phyloP scores from a whole-genome alignment of 2,888 invertebrate species.

The Eupithecia dodoneata region DNA sequence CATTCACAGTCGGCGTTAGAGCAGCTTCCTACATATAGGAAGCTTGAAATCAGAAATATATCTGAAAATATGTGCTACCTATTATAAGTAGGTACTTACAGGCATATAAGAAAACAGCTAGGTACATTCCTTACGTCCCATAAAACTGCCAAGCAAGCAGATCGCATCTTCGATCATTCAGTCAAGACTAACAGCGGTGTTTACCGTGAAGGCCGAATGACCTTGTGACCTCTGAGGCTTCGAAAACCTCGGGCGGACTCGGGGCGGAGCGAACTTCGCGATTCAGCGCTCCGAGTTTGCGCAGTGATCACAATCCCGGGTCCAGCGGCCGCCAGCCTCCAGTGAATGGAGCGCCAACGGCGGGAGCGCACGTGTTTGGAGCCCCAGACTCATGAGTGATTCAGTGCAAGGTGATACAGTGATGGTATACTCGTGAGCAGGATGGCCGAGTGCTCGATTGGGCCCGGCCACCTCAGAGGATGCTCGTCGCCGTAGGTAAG shows the following conservation, averaged over 20 bases:
- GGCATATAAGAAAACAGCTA: not conserved
- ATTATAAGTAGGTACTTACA: not conserved
- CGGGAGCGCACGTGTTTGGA: constrained; percentile 58
- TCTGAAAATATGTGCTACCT: not conserved
- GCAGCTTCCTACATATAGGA: not conserved
- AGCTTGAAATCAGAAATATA: not conserved
- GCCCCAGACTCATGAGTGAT: constrained; percentile 65
- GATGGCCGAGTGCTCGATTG: constrained; percentile 74
- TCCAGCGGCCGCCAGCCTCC: constrained; percentile 48
- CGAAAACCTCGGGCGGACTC: not conserved
- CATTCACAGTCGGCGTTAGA: not conserved
- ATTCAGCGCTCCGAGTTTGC: constrained; percentile 73
- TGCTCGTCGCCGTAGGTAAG: constrained; percentile 77
- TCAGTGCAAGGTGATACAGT: constrained; percentile 62
- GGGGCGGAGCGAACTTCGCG: constrained; percentile 60
- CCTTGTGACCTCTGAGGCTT: constrained; percentile 77
- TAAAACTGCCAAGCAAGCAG: constrained; percentile 11
- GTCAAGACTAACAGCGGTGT: constrained; percentile 33
- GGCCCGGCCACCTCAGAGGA: constrained; percentile 74
- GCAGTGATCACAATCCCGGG: constrained; percentile 71
- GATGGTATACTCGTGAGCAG: constrained; percentile 70
- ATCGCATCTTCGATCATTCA: constrained; percentile 21
- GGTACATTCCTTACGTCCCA: not conserved
- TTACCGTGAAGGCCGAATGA: constrained; percentile 61
- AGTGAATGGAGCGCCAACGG: constrained; percentile 74